Conservation (phyloP, 2,797 vertebrate species). For the Numenius phaeopus region DNA sequence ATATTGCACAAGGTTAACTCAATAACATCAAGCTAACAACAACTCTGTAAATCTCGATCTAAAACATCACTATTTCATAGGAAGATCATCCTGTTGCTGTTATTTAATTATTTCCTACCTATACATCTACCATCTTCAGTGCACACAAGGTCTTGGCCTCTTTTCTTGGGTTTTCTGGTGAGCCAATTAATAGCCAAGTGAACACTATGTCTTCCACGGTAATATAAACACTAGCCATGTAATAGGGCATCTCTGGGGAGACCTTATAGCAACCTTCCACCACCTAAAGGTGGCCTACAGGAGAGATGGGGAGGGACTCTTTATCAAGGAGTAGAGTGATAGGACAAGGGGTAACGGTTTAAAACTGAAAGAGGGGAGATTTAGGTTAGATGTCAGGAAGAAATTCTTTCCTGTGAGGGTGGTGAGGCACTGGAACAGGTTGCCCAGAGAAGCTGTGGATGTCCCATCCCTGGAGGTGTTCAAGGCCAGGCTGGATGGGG, state of each 20-base stretch:
- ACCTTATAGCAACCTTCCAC: no score
- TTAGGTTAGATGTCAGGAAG: no score
- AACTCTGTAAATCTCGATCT: not conserved
- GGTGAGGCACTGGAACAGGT: no score
- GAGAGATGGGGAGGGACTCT: no score
- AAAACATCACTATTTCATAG: not conserved
- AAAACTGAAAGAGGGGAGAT: no score
- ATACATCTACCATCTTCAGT: not conserved
- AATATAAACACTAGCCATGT: not conserved
- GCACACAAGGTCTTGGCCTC: not conserved
- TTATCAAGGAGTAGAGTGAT: no score
- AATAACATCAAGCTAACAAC: constrained; percentile 27
- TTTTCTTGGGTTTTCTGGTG: not conserved
- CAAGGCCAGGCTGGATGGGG: no score
- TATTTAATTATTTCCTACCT: not conserved
- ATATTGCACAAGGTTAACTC: constrained; percentile 39
- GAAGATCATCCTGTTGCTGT: not conserved
- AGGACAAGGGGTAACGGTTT: no score
- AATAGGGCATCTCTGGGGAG: not conserved
- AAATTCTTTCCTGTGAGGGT: no score
- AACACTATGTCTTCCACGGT: not conserved
- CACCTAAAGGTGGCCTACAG: no score
- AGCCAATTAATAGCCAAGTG: not conserved
- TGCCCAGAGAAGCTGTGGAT: no score
- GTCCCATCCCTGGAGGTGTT: no score